A percentile compares a stretch with the other conserved stretches of the same genome.
These are phyloP conservation scores for Cherax destructor DNA, from an alignment of 1,140 invertebrate species.

Conservation along the genomic window DNA sequence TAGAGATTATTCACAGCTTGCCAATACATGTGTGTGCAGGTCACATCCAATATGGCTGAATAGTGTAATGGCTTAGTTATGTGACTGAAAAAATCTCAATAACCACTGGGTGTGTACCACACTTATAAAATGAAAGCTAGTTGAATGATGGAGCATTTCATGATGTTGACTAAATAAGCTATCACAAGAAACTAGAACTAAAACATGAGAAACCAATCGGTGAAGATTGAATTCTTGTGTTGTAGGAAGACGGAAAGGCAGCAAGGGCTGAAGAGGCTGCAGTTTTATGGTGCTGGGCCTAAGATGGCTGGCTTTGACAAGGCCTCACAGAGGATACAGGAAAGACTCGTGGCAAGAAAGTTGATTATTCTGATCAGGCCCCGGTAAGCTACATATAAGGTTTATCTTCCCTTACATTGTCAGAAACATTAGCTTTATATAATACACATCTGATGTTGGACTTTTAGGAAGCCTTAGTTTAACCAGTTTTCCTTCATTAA, in stretches of 20 bases:
- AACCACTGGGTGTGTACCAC: too few species aligned
- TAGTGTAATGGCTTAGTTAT: too few species aligned
- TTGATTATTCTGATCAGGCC: slow-evolving; percentile 79
- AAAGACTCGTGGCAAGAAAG: slow-evolving; percentile 79
- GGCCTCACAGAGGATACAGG: slow-evolving; percentile 75
- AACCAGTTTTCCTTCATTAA: neutral
- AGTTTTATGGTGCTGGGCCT: slow-evolving; percentile 91
- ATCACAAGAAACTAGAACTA: neutral
- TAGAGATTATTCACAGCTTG: too few species aligned
- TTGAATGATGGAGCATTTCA: too few species aligned
- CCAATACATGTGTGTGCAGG: too few species aligned
- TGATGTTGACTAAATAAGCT: neutral
- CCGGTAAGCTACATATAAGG: slow-evolving; percentile 76
- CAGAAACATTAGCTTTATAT: neutral
- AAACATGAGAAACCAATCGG: slow-evolving; percentile 17
- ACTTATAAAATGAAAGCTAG: too few species aligned
- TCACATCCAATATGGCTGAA: too few species aligned
- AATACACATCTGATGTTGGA: neutral
- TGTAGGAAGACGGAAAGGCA: slow-evolving; percentile 68
- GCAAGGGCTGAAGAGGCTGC: slow-evolving; percentile 86
- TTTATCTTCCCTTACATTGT: neutral
- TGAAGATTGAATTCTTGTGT: slow-evolving; percentile 24
- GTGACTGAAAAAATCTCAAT: too few species aligned
- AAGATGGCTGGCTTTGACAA: slow-evolving; percentile 87
- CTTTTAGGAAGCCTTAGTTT: neutral